Conservation (phyloP, 2,797 vertebrate genomes). For the Chaetophractus vellerosus region DNA sequence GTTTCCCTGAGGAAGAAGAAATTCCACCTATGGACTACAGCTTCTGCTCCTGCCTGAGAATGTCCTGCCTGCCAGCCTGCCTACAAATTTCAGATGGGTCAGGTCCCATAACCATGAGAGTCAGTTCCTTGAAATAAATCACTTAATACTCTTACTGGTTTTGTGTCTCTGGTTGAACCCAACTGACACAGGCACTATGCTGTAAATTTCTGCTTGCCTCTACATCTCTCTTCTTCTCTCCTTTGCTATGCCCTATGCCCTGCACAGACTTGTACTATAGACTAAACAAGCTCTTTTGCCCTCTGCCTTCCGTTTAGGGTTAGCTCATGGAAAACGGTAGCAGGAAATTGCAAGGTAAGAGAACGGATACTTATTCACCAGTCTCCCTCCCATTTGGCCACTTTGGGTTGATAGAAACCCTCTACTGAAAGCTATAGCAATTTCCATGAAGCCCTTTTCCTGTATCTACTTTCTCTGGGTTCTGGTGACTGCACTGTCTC, state of each 20-base stretch:
- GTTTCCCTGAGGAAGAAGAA: background rate
- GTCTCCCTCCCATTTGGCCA: background rate
- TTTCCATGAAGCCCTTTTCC: background rate
- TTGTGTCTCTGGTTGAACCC: background rate
- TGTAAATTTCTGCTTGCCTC: background rate
- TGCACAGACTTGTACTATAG: too few species aligned
- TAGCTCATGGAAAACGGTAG: background rate
- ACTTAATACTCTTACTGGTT: background rate
- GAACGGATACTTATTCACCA: background rate
- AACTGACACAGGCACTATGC: background rate
- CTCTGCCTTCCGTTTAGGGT: background rate
- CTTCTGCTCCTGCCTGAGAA: background rate
- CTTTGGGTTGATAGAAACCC: background rate
- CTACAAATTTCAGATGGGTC: too few species aligned
- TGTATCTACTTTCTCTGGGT: background rate
- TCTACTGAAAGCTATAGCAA: background rate
- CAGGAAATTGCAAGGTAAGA: background rate
- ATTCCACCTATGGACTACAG: background rate
- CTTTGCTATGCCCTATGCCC: fast-evolving
- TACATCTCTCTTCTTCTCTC: background rate
- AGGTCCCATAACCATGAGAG: too few species aligned
- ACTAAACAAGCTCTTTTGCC: background rate
- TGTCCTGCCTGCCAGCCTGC: too few species aligned
- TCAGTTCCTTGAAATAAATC: background rate
- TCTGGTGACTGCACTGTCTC: background rate